These are phyloP conservation scores for Schrankia costaestrigalis DNA, from an alignment of 2,888 invertebrate species.

Conservation along the genomic window DNA sequence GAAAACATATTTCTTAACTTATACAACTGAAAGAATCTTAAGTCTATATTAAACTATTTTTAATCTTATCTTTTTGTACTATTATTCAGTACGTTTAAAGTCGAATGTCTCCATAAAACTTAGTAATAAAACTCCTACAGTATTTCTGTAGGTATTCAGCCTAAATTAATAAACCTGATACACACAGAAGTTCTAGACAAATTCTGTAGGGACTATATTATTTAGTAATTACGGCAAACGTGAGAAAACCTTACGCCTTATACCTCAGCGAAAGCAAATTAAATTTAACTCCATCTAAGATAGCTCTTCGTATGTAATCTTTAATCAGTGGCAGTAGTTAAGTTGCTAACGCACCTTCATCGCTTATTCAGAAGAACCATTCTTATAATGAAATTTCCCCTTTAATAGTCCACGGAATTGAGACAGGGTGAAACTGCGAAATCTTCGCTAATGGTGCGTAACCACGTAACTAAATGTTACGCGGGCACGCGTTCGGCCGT, in stretches of 20 bases:
- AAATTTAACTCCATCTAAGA: conserved; percentile 49
- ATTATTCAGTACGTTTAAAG: no score
- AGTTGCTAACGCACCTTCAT: conserved; percentile 47
- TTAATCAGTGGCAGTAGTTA: conserved; percentile 51
- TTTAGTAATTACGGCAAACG: conserved; percentile 42
- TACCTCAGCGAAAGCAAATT: conserved; percentile 48
- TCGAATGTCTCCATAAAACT: no score
- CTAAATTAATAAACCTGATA: conserved; percentile 10
- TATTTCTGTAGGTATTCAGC: conserved; percentile 1
- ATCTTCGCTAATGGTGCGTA: conserved; percentile 64
- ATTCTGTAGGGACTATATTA: conserved; percentile 33
- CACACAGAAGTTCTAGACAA: conserved; percentile 21
- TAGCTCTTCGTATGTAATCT: conserved; percentile 48
- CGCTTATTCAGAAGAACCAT: conserved; percentile 59
- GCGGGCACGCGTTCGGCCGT: conserved; percentile 35
- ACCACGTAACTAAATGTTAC: conserved; percentile 59
- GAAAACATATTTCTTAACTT: no score
- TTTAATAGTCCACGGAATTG: conserved; percentile 63
- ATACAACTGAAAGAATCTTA: no score
- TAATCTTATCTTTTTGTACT: no score
- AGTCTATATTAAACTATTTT: no score
- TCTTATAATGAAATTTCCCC: conserved; percentile 70
- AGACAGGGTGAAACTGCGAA: conserved; percentile 64
- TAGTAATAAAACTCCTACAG: neutral
- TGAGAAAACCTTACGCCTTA: conserved; percentile 37